phyloP scores from a whole-genome alignment of 2,888 invertebrate species.

The Pemphredon lugubris region DNA sequence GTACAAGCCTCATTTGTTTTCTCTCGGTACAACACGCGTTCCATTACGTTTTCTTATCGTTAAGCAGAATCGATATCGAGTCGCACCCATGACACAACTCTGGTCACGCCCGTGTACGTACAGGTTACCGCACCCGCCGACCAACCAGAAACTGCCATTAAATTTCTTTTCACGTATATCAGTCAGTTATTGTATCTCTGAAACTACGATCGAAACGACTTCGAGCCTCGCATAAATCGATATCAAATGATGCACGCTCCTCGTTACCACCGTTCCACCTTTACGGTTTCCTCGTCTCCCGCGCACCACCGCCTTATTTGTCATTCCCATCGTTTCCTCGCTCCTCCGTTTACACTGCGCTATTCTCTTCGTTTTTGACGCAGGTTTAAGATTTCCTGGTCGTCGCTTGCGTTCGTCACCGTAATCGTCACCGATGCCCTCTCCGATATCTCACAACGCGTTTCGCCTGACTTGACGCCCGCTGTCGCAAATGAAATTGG shows the following conservation, averaged over 20 bases:
- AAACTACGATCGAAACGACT: slow-evolving; percentile 2
- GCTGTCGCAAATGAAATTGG: slow-evolving; percentile 44
- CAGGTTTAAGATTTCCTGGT: not conserved
- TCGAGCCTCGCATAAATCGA: slow-evolving; percentile 26
- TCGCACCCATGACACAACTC: slow-evolving; percentile 49
- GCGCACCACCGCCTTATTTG: slow-evolving; percentile 17
- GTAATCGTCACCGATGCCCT: slow-evolving; percentile 16
- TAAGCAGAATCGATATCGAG: slow-evolving; percentile 56
- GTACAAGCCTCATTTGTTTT: slow-evolving; percentile 27
- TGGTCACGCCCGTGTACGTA: slow-evolving; percentile 54
- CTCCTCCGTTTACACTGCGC: no score
- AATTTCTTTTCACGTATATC: slow-evolving; percentile 43
- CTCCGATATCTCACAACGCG: slow-evolving; percentile 22
- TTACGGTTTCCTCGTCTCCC: not conserved
- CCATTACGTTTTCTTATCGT: slow-evolving; percentile 43
- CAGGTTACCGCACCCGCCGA: slow-evolving; percentile 53
- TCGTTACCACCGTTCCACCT: slow-evolving; percentile 1
- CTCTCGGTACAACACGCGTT: slow-evolving; percentile 41
- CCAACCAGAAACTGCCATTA: slow-evolving; percentile 40
- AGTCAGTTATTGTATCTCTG: slow-evolving; percentile 28
- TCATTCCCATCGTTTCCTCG: not conserved
- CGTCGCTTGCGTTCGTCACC: not conserved
- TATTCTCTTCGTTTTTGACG: no score
- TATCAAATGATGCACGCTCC: slow-evolving; percentile 22
- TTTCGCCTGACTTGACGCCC: slow-evolving; percentile 8